Conservation (phyloP, 1,140 invertebrate genomes). For the Brachionus paranguensis region DNA sequence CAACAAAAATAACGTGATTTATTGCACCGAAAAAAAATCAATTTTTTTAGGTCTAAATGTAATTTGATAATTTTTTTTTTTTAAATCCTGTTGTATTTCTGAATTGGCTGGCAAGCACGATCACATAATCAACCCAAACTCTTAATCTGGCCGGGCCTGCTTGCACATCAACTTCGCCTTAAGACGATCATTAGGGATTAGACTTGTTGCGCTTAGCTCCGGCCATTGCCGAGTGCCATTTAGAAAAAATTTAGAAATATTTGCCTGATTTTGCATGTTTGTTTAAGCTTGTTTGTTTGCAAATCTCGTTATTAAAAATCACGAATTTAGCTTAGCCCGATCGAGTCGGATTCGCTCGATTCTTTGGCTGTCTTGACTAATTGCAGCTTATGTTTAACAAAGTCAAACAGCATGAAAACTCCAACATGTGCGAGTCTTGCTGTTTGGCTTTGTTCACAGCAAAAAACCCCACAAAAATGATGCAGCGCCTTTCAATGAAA, state of each 20-base stretch:
- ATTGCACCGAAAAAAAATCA: not conserved
- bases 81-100: too few species aligned
- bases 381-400: conserved; percentile 5
- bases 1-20: not conserved
- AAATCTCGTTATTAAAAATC: conserved; percentile 31
- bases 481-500: not conserved
- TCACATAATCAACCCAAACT: not conserved
- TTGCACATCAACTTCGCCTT: not conserved
- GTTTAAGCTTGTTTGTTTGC: conserved; percentile 29
- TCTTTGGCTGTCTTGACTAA: conserved; percentile 13
- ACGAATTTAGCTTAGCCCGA: not conserved
- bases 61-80: not conserved
- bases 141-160: not conserved
- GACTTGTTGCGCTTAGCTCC: not conserved
- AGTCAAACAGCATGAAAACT: conserved; percentile 33
- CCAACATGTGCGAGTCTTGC: not conserved
- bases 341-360: not conserved
- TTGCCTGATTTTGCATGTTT: conserved; percentile 28
- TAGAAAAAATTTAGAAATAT: not conserved
- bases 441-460: not conserved
- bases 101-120: too few species aligned
- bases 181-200: not conserved
- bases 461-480: not conserved
- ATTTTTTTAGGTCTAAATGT: not conserved
- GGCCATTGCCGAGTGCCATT: not conserved